A percentile compares a stretch with the other conserved stretches of the same genome.
phyloP scores from a whole-genome alignment of 2,113 vertebrate species.

The Crotophaga sulcirostris region DNA sequence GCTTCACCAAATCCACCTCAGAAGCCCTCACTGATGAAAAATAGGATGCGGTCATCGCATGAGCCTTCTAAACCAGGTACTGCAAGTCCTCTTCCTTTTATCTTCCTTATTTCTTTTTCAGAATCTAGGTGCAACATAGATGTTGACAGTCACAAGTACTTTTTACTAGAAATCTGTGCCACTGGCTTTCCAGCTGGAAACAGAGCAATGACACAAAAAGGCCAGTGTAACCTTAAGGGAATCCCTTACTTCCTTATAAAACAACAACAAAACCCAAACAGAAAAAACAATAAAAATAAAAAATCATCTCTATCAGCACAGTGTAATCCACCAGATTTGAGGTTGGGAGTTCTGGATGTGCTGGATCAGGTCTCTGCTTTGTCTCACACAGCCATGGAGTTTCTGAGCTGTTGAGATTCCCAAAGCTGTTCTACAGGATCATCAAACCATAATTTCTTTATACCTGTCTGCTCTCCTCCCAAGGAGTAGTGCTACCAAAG shows the following conservation, averaged over 20 bases:
- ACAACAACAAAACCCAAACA: neutral
- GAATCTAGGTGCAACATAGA: neutral
- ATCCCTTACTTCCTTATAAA: neutral
- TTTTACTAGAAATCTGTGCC: neutral
- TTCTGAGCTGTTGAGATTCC: neutral
- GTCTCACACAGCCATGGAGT: neutral
- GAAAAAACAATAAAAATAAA: neutral
- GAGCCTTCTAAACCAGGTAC: conserved; percentile 50
- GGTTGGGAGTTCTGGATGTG: neutral
- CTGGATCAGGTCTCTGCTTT: neutral
- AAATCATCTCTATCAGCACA: neutral
- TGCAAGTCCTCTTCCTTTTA: neutral
- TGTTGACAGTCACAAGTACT: neutral
- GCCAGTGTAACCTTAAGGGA: neutral
- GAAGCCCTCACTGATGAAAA: conserved; percentile 5
- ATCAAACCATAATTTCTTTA: neutral
- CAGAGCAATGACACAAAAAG: neutral
- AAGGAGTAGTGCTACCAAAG: neutral
- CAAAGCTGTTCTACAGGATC: neutral
- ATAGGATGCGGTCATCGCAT: conserved; percentile 10
- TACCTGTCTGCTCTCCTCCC: neutral
- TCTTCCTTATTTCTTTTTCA: neutral
- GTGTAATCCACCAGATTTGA: neutral
- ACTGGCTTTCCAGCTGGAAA: neutral
- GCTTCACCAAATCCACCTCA: conserved; percentile 3